Evolutionary conservation across 2,888 invertebrate species (phyloP), one percentile per base, ranked within the genome.

Genomic region (Cactoblastis cactorum): DNA sequence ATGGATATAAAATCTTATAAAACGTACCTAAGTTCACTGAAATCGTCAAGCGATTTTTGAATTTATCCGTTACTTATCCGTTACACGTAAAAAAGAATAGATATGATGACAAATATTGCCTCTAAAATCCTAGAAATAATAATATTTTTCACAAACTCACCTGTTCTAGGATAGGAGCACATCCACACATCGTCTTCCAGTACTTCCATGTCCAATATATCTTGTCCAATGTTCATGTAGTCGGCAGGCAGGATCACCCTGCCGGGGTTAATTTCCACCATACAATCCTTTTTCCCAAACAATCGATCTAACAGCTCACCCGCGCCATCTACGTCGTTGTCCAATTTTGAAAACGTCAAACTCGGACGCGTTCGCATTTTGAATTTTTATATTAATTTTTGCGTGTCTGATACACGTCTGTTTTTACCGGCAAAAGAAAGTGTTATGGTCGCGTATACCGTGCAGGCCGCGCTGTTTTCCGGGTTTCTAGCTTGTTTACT

Each of bases 131-230:
- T n/a, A n/a, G n/a, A n/a, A n/a, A n/a, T n/a, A n/a, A n/a, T n/a
- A n/a, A n/a, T n/a, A n/a, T n/a, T n/a, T n/a, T n/a, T n/a, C 8
- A 39, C 9, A 50, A 50, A 62, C 77, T 61, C 61, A 90, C 90
- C 69, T 90, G 97, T 96, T 67, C 97, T 92, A 0, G 97, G 97
- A 86, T 94, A 97, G 8, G 97, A 97, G 41, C 95, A 92, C 77
- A 97, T 90, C 94, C 97, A 96, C 0, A 96, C 92, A 74, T 97
- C 97, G 61, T 94, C 94, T 3, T 93, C 90, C 49, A 92, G 86
- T 1, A 96, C 92, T 50, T 94, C 90, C 73, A 96, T 91, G 51
- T 95, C 92, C 52, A 93, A 77, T 51, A 96, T 94, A 59, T 92
- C 91, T 60, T 93, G 92, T 0, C 93, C 94, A 33, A 95, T 91